Base-by-base conservation (phyloP, 2,888 invertebrate genomes). In the Polyploca ridens region DNA sequence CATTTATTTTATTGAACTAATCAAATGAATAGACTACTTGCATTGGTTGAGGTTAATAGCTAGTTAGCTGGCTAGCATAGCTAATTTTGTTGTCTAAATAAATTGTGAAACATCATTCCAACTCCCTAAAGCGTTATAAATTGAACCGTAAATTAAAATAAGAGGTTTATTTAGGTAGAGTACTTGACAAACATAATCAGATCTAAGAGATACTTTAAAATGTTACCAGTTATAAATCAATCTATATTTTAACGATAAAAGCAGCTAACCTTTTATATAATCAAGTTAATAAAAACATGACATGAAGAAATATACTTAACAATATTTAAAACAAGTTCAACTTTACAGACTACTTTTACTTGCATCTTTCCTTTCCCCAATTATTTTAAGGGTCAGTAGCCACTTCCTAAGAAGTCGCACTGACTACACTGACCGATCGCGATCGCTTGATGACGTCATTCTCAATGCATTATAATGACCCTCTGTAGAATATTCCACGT, bases 1-100 rank as follows among this genome's bases (percentile, higher is more conserved):
- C 73, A 73, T 73, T 77, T 71, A 77, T 81, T 84, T 86, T 86
- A 88, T 87, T 82, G 81, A 79, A 80, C 82, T 83, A 85, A 84
- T 83, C 78, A 75, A 59, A 57, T 59, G 68, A 68, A 74, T 66
- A 67, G 69, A 66, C 71, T 64, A 73, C 69, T 27, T 16, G 16
- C 10, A 19, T 7, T 54, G 16, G 54, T 54, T 19, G 54, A 46
- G 27, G 27, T 27, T 27, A 27, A 27, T 27, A 27, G 27, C 27
- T 2, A 27, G 27, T 27, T 27, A 27, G 27, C 27, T 27, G 2
- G 27, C 27, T 27, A 27, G 27, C 10, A 10, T 19, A 19, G 54
- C 16, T 49, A 16, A 49, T 49, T 49, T 7, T 49, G 49, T n/a
- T 49, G 49, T 49, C 16, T 6, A 8, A 16, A 16, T 54, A 19